Percentiles rank a stretch among this genome's conserved stretches.
Conservation (phyloP, 2,888 invertebrate species). For the Pseudolycoriella hygida region DNA sequence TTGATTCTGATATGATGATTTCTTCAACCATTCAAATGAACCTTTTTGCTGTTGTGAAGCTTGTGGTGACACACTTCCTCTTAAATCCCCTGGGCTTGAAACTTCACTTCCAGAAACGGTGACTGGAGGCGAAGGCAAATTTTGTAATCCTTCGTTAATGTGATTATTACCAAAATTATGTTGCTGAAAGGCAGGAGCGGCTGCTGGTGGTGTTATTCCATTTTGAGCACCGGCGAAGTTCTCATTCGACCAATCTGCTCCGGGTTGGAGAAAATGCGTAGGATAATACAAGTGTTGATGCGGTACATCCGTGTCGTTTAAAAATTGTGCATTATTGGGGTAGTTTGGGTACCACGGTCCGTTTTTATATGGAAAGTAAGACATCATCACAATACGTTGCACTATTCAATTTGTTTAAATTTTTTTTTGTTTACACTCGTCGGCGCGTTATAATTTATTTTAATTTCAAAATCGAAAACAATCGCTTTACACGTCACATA, state of each 20-base stretch:
- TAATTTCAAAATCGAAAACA: no score
- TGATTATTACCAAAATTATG: conserved; percentile 10
- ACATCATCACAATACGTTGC: no score
- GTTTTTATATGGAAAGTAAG: no score
- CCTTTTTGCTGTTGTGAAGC: conserved; percentile 48
- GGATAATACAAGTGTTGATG: conserved; percentile 28
- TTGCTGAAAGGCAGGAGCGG: conserved; percentile 16
- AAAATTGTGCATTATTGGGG: conserved; percentile 25
- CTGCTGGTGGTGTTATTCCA: conserved; percentile 24
- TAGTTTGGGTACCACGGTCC: conserved; percentile 18
- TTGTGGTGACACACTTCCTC: conserved; percentile 24
- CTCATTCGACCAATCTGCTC: conserved; percentile 30
- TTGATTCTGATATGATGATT: conserved; percentile 66
- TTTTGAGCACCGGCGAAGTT: conserved; percentile 32
- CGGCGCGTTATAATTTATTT: no score
- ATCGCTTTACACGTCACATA: no score
- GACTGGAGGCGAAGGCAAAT: conserved; percentile 37
- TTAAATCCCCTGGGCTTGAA: conserved; percentile 36
- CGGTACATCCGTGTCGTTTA: conserved; percentile 29
- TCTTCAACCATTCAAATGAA: conserved; percentile 87
- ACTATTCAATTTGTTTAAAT: no score
- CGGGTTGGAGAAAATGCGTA: conserved; percentile 30
- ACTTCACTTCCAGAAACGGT: conserved; percentile 40
- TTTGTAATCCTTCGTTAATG: conserved; percentile 20
- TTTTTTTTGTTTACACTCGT: no score